Conservation (phyloP, 1,140 invertebrate genomes). For the Anthonomus grandis region DNA sequence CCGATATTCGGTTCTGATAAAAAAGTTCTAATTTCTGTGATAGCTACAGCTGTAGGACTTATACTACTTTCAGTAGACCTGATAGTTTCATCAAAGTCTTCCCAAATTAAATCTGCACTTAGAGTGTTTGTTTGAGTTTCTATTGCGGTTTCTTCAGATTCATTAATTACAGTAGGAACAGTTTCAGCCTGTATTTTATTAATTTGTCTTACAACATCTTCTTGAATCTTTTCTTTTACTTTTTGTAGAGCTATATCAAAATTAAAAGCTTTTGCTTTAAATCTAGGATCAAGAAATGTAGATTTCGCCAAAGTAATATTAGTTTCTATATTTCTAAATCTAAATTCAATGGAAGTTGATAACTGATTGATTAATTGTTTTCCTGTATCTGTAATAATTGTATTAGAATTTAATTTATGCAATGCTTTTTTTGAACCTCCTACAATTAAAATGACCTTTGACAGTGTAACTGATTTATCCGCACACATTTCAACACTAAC, state of each 20-base stretch:
- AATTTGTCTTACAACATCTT: slow-evolving; percentile 3
- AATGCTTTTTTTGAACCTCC: not conserved
- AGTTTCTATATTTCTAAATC: slow-evolving; percentile 8
- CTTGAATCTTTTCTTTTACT: slow-evolving; percentile 13
- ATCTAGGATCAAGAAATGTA: slow-evolving; percentile 15
- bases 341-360: not conserved
- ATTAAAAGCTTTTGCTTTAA: slow-evolving; percentile 13
- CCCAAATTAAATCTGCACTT: too few relatives aligned
- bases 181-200: too few relatives aligned
- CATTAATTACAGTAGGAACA: too few relatives aligned
- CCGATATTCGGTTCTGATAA: too few relatives aligned
- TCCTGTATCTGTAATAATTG: not conserved
- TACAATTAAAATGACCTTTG: slow-evolving; percentile 10
- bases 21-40: too few relatives aligned
- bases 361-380: slow-evolving; percentile 3
- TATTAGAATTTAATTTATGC: not conserved
- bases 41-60: too few relatives aligned
- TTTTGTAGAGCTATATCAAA: not conserved
- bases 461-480: slow-evolving; percentile 15
- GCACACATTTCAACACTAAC: slow-evolving; percentile 12
- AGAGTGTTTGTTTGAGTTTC: too few relatives aligned
- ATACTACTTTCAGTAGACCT: too few relatives aligned
- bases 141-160: too few relatives aligned
- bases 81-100: too few relatives aligned
- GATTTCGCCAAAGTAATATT: slow-evolving; percentile 6